Evolutionary conservation across 2,888 invertebrate species (phyloP).

Genomic region (Pollenia amentaria): DNA sequence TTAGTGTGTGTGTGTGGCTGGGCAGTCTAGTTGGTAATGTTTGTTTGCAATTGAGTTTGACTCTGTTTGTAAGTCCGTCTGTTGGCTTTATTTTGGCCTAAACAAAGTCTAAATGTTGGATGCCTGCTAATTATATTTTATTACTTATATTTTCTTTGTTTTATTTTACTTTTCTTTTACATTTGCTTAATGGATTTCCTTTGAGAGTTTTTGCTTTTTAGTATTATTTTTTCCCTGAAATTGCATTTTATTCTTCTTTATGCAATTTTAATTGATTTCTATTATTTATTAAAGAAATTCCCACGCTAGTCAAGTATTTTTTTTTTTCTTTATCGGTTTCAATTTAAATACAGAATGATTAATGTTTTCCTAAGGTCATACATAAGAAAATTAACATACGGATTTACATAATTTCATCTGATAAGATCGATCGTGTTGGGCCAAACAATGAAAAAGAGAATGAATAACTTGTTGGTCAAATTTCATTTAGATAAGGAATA

Average conservation of each 20-base stretch:
- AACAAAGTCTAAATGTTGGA: neutral
- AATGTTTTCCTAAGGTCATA: conserved; percentile 54
- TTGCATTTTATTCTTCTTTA: conserved; percentile 1
- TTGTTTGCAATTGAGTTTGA: conserved; percentile 21
- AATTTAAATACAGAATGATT: conserved; percentile 50
- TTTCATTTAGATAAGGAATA: conserved; percentile 12
- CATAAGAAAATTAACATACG: conserved; percentile 29
- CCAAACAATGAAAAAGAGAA: neutral
- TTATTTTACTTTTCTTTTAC: conserved; percentile 9
- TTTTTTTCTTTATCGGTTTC: neutral
- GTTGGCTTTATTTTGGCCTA: neutral
- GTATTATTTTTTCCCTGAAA: neutral
- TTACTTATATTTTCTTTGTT: conserved; percentile 42
- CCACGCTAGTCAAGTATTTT: conserved; percentile 35
- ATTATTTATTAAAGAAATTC: conserved; percentile 36
- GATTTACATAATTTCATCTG: conserved; percentile 47
- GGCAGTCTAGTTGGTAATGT: too few species aligned
- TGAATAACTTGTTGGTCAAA: conserved; percentile 43
- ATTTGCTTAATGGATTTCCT: conserved; percentile 41
- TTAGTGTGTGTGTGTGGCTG: neutral
- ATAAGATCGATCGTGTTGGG: conserved; percentile 39
- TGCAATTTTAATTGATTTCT: conserved; percentile 53
- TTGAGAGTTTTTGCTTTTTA: conserved; percentile 25
- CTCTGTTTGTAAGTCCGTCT: neutral
- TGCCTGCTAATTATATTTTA: neutral